phyloP scores from a whole-genome alignment of 2,888 invertebrate genomes.

The Callimorpha dominula region DNA sequence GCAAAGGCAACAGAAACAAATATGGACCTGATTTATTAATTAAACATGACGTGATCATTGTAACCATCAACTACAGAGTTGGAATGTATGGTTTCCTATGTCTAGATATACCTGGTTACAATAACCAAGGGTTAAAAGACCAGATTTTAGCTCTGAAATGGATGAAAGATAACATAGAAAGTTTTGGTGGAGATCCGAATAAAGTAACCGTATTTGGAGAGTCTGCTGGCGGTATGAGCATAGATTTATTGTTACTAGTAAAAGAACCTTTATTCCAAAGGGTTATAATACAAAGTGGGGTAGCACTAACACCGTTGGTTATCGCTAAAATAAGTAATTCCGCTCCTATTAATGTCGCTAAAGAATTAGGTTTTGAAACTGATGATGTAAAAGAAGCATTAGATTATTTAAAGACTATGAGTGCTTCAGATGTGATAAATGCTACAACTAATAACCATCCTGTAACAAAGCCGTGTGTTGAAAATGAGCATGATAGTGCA shows the following conservation, averaged over 20 bases:
- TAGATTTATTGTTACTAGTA: slow-evolving; percentile 18
- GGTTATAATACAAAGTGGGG: slow-evolving; percentile 37
- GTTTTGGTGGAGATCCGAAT: slow-evolving; percentile 31
- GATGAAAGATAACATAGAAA: slow-evolving; percentile 31
- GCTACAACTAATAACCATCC: not conserved
- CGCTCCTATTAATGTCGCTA: not conserved
- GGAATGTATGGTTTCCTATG: slow-evolving; percentile 35
- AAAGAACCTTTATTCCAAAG: slow-evolving; percentile 24
- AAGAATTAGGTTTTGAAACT: not conserved
- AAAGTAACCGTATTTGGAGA: slow-evolving; percentile 27
- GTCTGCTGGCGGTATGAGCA: slow-evolving; percentile 23
- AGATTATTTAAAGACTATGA: not conserved
- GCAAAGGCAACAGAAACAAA: not conserved
- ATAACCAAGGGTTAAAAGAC: slow-evolving; percentile 38
- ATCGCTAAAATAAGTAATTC: not conserved
- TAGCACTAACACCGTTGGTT: slow-evolving; percentile 3
- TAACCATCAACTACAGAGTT: slow-evolving; percentile 34
- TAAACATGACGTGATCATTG: slow-evolving; percentile 25
- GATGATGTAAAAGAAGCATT: not conserved
- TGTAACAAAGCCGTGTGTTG: not conserved
- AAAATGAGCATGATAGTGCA: not conserved
- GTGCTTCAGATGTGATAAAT: not conserved
- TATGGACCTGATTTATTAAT: slow-evolving; percentile 23
- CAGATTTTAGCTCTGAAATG: slow-evolving; percentile 33
- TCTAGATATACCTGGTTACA: slow-evolving; percentile 18